phyloP scores from a whole-genome alignment of 2,113 vertebrate species.

The Brachyhypopomus gauderio region DNA sequence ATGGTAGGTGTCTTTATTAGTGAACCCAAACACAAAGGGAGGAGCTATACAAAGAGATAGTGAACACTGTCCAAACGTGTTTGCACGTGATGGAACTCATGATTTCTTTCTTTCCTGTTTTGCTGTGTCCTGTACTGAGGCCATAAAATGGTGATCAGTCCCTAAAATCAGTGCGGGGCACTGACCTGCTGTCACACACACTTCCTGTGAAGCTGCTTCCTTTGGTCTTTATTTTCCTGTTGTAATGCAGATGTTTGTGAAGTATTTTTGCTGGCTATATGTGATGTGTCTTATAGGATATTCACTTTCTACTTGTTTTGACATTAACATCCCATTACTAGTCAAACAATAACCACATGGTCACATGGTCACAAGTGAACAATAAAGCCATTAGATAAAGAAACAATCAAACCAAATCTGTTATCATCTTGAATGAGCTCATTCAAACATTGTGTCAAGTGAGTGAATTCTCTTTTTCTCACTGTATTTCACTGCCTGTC shows the following conservation, averaged over 20 bases:
- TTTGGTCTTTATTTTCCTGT: conserved; percentile 51
- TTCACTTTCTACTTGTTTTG: too few species aligned
- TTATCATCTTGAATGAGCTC: too few species aligned
- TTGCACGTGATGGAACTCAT: conserved; percentile 7
- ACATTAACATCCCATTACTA: too few species aligned
- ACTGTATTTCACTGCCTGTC: too few species aligned
- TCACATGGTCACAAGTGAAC: too few species aligned
- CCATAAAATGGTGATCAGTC: conserved; percentile 51
- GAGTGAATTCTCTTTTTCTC: too few species aligned
- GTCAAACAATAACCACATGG: too few species aligned
- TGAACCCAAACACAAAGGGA: too few species aligned
- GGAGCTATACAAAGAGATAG: background rate
- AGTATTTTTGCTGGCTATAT: conserved; percentile 18
- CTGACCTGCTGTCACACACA: conserved; percentile 66
- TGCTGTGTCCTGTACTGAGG: conserved; percentile 55
- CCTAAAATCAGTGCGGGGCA: conserved; percentile 47
- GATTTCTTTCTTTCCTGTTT: conserved; percentile 46
- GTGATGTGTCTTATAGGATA: background rate
- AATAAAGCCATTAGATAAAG: too few species aligned
- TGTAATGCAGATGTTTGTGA: conserved; percentile 38
- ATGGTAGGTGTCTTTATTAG: too few species aligned
- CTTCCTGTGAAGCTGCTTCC: conserved; percentile 45
- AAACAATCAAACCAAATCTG: too few species aligned
- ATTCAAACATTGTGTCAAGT: too few species aligned
- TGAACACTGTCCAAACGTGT: background rate